Evolutionary conservation across 2,797 vertebrate genomes (phyloP).

Genomic region (Holocentrus rufus): DNA sequence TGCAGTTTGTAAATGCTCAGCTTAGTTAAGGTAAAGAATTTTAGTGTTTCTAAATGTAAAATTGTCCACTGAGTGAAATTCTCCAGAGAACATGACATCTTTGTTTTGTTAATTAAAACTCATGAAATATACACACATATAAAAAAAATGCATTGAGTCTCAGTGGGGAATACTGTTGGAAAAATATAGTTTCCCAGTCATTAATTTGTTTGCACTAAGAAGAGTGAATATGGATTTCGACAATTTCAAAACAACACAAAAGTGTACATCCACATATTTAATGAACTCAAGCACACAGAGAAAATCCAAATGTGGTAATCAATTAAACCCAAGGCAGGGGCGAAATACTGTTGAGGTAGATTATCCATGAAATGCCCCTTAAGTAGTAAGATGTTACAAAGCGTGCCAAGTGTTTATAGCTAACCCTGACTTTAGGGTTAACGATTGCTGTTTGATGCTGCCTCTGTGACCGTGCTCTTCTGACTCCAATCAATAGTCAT

Average conservation of each 20-base stretch:
- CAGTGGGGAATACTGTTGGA: conserved; percentile 29
- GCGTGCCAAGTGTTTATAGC: conserved; percentile 69
- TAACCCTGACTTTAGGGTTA: conserved; percentile 71
- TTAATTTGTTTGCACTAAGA: too few relatives aligned
- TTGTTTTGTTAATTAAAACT: conserved; percentile 40
- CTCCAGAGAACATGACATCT: conserved; percentile 2
- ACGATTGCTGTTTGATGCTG: conserved; percentile 73
- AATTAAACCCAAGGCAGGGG: conserved; percentile 33
- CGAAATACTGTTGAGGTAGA: conserved; percentile 8
- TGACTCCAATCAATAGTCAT: conserved; percentile 79
- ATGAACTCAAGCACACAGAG: conserved; percentile 39
- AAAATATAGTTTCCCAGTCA: too few relatives aligned
- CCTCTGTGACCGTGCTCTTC: conserved; percentile 61
- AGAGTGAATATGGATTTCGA: conserved; percentile 41
- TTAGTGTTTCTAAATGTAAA: neutral
- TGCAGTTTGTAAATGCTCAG: too few relatives aligned
- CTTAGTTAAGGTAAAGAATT: neutral
- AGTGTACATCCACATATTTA: conserved; percentile 26
- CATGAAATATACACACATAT: conserved; percentile 40
- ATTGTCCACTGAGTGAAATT: neutral
- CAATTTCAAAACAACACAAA: conserved; percentile 31
- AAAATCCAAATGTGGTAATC: conserved; percentile 34
- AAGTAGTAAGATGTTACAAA: conserved; percentile 66
- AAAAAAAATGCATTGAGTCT: conserved; percentile 32
- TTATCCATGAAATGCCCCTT: conserved; percentile 48